Percentiles rank a stretch among this genome's conserved stretches.
Conservation (phyloP, 2,797 vertebrate genomes). For the Lacerta agilis region DNA sequence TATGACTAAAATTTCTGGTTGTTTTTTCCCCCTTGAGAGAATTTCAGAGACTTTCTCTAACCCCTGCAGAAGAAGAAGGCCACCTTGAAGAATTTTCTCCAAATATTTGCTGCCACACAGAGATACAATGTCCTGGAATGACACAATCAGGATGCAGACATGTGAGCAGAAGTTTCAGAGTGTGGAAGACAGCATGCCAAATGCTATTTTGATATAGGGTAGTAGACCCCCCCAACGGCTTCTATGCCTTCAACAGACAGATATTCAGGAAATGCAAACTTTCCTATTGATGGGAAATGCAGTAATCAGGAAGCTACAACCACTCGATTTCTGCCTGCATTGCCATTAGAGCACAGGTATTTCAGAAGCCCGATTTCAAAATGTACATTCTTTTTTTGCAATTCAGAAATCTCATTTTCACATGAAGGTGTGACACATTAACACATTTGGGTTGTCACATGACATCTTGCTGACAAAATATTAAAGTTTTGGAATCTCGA, state of each 20-base stretch:
- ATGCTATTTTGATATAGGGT: neutral
- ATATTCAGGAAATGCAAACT: neutral
- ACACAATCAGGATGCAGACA: neutral
- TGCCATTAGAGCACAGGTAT: neutral
- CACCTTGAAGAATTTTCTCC: too few relatives aligned
- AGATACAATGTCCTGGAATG: too few relatives aligned
- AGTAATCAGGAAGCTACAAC: neutral
- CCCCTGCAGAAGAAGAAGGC: too few relatives aligned
- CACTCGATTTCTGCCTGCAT: neutral
- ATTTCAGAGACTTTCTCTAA: too few relatives aligned
- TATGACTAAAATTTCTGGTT: too few relatives aligned
- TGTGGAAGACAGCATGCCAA: neutral
- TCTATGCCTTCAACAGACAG: neutral
- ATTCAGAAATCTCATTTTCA: neutral
- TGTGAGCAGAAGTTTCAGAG: neutral
- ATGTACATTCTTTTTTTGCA: neutral
- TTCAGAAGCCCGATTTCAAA: neutral
- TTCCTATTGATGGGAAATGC: neutral
- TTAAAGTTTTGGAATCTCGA: conserved; percentile 11
- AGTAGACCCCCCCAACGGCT: too few relatives aligned
- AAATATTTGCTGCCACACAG: too few relatives aligned
- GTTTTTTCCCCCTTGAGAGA: too few relatives aligned
- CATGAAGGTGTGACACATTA: neutral
- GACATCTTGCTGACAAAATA: conserved; percentile 15
- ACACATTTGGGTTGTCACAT: conserved; percentile 4